A percentile compares a stretch with the other conserved stretches of the same genome.
Conservation (phyloP, 2,888 invertebrate genomes). For the Amphiduros pacificus region DNA sequence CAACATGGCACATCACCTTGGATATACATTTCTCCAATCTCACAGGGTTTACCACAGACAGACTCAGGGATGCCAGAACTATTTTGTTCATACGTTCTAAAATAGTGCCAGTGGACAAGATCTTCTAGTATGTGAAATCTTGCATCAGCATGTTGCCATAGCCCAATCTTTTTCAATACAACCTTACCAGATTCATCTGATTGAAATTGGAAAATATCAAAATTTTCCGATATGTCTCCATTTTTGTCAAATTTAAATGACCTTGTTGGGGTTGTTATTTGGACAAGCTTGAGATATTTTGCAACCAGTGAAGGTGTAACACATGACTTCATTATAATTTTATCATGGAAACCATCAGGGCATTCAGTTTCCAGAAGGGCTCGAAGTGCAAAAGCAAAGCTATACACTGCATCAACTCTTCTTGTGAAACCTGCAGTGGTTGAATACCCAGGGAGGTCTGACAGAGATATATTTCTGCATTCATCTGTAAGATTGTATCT, state of each 20-base stretch:
- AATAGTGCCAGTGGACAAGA: not conserved
- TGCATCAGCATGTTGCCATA: not conserved
- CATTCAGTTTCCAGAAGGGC: no score
- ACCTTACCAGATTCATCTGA: not conserved
- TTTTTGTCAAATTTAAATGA: not conserved
- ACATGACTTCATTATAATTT: not conserved
- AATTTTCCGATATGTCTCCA: not conserved
- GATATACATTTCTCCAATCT: conserved; percentile 1
- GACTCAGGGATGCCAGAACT: not conserved
- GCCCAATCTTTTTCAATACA: no score
- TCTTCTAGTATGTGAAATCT: conserved; percentile 1
- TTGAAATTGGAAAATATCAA: not conserved
- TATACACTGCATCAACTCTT: no score
- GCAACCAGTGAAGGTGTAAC: not conserved
- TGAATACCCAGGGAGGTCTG: no score
- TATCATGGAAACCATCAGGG: not conserved
- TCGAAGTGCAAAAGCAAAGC: no score
- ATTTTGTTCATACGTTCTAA: no score
- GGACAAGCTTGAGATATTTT: no score
- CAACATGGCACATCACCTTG: conserved; percentile 4
- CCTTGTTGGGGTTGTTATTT: no score
- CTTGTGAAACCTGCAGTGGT: no score
- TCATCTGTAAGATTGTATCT: no score
- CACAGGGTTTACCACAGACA: conserved; percentile 7
- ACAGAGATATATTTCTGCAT: no score